Conservation (phyloP, 2,797 vertebrate species). For the Dromococcyx pavoninus region DNA sequence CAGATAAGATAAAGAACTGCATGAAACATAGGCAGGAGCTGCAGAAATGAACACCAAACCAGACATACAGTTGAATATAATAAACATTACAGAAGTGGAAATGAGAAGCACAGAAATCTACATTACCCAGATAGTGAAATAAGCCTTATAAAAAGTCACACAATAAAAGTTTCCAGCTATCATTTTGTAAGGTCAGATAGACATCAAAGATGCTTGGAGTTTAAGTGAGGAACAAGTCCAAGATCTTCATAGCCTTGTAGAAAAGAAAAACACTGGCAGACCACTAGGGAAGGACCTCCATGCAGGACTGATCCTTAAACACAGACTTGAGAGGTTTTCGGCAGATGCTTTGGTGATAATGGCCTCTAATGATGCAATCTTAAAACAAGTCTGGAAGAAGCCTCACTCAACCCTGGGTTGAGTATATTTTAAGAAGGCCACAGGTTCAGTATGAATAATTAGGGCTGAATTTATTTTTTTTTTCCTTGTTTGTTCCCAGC, state of each 20-base stretch:
- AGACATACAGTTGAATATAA: neutral
- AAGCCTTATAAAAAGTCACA: conserved; percentile 1
- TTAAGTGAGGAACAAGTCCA: conserved; percentile 42
- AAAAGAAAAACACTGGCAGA: conserved; percentile 11
- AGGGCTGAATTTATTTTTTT: neutral
- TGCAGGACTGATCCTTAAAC: neutral
- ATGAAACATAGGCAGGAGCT: neutral
- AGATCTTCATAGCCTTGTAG: conserved; percentile 16
- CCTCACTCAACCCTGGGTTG: neutral
- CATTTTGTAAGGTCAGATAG: conserved; percentile 14
- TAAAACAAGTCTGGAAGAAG: conserved; percentile 3
- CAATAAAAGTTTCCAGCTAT: conserved; percentile 39
- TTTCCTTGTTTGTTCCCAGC: neutral
- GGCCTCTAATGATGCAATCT: neutral
- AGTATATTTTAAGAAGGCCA: neutral
- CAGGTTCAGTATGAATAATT: conserved; percentile 24
- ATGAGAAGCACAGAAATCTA: conserved; percentile 14
- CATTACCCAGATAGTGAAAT: conserved; percentile 3
- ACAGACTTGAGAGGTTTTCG: neutral
- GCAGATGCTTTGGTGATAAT: neutral
- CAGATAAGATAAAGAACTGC: conserved; percentile 9
- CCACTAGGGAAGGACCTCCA: neutral
- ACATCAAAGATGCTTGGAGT: conserved; percentile 17
- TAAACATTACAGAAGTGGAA: conserved; percentile 36
- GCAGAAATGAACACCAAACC: conserved; percentile 14